Conservation (phyloP, 2,888 invertebrate species). For the Drosophila niveifrons region DNA sequence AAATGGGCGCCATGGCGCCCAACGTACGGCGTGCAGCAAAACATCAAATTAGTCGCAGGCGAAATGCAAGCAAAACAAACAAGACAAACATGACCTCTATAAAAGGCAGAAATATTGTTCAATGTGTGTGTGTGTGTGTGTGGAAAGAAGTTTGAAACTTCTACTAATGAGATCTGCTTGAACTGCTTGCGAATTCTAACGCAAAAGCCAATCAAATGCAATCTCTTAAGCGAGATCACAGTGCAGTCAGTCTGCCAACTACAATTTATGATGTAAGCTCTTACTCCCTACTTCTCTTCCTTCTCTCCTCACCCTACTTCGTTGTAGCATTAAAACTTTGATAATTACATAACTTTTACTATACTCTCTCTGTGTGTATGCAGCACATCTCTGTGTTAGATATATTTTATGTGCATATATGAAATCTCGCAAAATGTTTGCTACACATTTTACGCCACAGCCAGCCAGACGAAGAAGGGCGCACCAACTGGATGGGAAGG, state of each 20-base stretch:
- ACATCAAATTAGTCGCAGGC: slow-evolving; percentile 50
- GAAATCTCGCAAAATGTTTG: slow-evolving; percentile 73
- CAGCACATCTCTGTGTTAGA: slow-evolving; percentile 11
- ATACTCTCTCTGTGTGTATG: slow-evolving; percentile 12
- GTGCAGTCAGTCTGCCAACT: slow-evolving; percentile 25
- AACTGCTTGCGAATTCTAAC: slow-evolving; percentile 25
- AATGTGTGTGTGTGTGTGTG: slow-evolving; percentile 2
- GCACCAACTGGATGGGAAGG: too few species aligned
- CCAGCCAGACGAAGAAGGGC: slow-evolving; percentile 40
- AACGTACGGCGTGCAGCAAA: slow-evolving; percentile 29
- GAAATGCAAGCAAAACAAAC: slow-evolving; percentile 30
- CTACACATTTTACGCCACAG: slow-evolving; percentile 63
- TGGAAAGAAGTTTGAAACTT: slow-evolving; percentile 27
- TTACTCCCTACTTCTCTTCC: slow-evolving; percentile 14
- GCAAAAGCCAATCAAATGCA: slow-evolving; percentile 13
- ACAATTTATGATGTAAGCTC: slow-evolving; percentile 52
- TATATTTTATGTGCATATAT: slow-evolving; percentile 8
- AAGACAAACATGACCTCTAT: background rate
- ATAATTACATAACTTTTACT: slow-evolving; percentile 78
- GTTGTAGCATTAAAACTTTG: slow-evolving; percentile 77
- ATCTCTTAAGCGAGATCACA: slow-evolving; percentile 29
- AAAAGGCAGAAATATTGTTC: slow-evolving; percentile 40
- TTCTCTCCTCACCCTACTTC: slow-evolving; percentile 21
- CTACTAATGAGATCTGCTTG: slow-evolving; percentile 11
- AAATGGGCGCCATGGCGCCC: slow-evolving; percentile 17